Conservation (phyloP, 2,797 vertebrate species). For the Eulemur albifrons region DNA sequence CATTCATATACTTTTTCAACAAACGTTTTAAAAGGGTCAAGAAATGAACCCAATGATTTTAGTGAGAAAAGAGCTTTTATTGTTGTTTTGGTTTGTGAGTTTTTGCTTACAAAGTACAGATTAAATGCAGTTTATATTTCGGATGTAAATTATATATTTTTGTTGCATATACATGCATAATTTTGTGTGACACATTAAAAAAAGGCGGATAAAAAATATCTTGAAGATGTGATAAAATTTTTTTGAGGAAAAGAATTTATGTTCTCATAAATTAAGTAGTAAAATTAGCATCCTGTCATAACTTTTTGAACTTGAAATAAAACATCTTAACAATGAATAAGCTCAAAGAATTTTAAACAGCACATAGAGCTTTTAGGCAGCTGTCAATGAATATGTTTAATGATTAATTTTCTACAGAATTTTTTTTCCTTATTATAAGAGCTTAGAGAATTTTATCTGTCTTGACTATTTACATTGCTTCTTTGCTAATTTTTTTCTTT, state of each 20-base stretch:
- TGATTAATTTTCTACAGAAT: neutral
- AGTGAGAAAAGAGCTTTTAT: neutral
- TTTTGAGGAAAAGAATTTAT: slow-evolving; percentile 31
- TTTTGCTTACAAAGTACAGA: neutral
- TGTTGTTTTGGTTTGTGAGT: neutral
- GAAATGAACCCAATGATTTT: neutral
- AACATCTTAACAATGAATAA: slow-evolving; percentile 38
- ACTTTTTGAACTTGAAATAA: slow-evolving; percentile 59
- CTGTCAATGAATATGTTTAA: slow-evolving; percentile 21
- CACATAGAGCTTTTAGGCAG: neutral
- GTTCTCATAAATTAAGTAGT: neutral
- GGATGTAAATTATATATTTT: slow-evolving; percentile 47
- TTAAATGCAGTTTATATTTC: slow-evolving; percentile 32
- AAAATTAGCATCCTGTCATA: slow-evolving; percentile 63
- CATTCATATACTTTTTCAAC: neutral
- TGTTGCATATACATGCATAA: neutral
- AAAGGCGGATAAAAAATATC: neutral
- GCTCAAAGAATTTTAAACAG: slow-evolving; percentile 42
- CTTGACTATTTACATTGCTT: slow-evolving; percentile 25
- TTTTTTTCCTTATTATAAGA: slow-evolving; percentile 37
- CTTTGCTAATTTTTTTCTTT: neutral
- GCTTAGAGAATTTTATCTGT: slow-evolving; percentile 31
- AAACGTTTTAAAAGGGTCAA: slow-evolving; percentile 41
- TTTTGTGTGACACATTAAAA: slow-evolving; percentile 52
- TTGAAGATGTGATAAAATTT: slow-evolving; percentile 53